Conservation (phyloP, 2,888 invertebrate genomes). For the Brachyopa scutellaris region DNA sequence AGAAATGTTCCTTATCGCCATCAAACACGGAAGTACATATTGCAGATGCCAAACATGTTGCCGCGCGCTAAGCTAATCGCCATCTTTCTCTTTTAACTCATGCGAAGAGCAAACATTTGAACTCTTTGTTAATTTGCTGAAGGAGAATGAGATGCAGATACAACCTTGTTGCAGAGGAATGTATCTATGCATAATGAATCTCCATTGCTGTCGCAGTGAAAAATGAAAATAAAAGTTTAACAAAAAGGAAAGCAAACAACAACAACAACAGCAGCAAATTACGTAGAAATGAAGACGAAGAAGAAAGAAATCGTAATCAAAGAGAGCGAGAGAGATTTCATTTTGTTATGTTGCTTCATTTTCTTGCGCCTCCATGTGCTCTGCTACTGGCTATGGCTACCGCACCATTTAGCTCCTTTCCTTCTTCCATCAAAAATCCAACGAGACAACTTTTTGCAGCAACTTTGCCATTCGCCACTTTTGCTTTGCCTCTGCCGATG, state of each 20-base stretch:
- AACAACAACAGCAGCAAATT: background rate
- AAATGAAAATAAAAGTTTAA: slow-evolving; percentile 71
- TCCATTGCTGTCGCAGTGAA: slow-evolving; percentile 12
- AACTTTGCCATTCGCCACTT: slow-evolving; percentile 19
- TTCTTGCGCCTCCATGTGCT: background rate
- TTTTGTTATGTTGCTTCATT: too few species aligned
- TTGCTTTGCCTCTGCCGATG: slow-evolving; percentile 1
- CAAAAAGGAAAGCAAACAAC: slow-evolving; percentile 68
- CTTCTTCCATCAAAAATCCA: slow-evolving; percentile 6
- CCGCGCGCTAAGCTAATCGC: background rate
- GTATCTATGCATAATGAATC: too few species aligned
- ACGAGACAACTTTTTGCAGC: slow-evolving; percentile 13
- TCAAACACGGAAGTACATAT: slow-evolving; percentile 67
- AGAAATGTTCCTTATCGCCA: slow-evolving; percentile 68
- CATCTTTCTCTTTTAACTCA: background rate
- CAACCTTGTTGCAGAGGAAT: slow-evolving; percentile 1
- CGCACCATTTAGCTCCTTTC: too few species aligned
- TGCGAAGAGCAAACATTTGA: too few species aligned
- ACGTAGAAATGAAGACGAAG: slow-evolving; percentile 15
- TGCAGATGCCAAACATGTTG: slow-evolving; percentile 60
- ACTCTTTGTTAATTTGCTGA: background rate
- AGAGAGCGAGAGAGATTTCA: slow-evolving; percentile 50
- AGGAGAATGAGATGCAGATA: too few species aligned
- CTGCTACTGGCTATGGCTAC: too few species aligned
- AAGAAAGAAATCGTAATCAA: slow-evolving; percentile 16